Evolutionary conservation across 1,140 invertebrate genomes (phyloP).

Genomic region (Microplitis demolitor): DNA sequence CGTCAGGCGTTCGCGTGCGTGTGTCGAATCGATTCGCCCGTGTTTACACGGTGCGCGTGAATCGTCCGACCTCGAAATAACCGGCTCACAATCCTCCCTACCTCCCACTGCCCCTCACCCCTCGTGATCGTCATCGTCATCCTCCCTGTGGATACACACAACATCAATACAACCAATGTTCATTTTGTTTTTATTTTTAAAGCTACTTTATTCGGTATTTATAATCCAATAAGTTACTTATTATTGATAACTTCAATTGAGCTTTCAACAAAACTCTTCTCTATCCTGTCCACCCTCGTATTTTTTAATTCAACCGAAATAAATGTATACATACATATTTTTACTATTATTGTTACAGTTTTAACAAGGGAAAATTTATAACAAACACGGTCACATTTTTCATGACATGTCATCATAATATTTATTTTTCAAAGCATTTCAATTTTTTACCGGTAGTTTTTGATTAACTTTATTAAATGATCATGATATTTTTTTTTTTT

Average conservation of each 20-base stretch:
- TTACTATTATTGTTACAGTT: too few species aligned
- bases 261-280: too few species aligned
- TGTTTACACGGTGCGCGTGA: constrained; percentile 19
- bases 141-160: neutral
- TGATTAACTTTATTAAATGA: too few species aligned
- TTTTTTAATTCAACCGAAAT: too few species aligned
- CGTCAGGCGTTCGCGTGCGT: constrained; percentile 9
- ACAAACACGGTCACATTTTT: too few species aligned
- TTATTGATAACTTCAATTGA: neutral
- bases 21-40: constrained; percentile 12
- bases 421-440: too few species aligned
- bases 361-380: too few species aligned
- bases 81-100: constrained; percentile 12
- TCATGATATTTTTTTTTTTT: too few species aligned
- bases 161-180: neutral
- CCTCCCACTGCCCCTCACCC: neutral
- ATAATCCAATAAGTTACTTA: constrained; percentile 1
- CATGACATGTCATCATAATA: too few species aligned
- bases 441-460: too few species aligned
- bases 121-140: neutral
- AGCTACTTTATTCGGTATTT: neutral
- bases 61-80: constrained; percentile 18
- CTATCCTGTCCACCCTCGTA: too few species aligned
- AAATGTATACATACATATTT: too few species aligned
- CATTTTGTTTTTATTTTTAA: neutral